A percentile compares a stretch with the other conserved stretches of the same genome.
Evolutionary conservation across 2,888 invertebrate species (phyloP).

Genomic region (Drepana falcataria): DNA sequence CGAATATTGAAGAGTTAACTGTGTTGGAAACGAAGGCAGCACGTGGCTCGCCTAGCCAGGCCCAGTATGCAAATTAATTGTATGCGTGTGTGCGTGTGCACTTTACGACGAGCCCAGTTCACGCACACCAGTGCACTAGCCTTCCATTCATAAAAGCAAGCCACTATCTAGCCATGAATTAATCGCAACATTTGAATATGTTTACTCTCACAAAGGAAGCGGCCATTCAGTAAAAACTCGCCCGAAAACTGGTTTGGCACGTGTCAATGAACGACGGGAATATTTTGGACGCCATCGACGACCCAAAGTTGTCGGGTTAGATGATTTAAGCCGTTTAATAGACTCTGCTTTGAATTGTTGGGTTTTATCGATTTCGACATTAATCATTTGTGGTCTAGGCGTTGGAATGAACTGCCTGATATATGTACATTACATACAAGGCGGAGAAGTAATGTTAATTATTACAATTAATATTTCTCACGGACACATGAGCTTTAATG

Average conservation of each 20-base stretch:
- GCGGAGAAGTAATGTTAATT: neutral
- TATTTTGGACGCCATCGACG: slow-evolving; percentile 66
- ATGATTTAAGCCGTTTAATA: slow-evolving; percentile 71
- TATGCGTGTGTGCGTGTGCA: slow-evolving; percentile 40
- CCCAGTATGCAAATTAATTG: slow-evolving; percentile 66
- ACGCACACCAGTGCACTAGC: slow-evolving; percentile 51
- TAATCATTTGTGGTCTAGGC: slow-evolving; percentile 36
- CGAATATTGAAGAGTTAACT: slow-evolving; percentile 72
- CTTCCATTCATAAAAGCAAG: slow-evolving; percentile 76
- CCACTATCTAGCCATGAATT: slow-evolving; percentile 76
- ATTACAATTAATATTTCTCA: neutral
- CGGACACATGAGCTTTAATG: neutral
- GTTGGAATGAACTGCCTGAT: no score
- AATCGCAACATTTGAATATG: slow-evolving; percentile 79
- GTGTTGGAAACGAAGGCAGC: slow-evolving; percentile 57
- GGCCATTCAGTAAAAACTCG: slow-evolving; percentile 73
- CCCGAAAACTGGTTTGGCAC: slow-evolving; percentile 75
- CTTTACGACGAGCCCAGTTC: slow-evolving; percentile 33
- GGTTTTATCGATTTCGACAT: slow-evolving; percentile 50
- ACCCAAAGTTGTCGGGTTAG: slow-evolving; percentile 49
- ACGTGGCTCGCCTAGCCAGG: slow-evolving; percentile 62
- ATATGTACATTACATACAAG: no score
- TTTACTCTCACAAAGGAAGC: slow-evolving; percentile 76
- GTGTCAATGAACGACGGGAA: slow-evolving; percentile 77
- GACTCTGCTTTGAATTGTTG: slow-evolving; percentile 53